Evolutionary conservation across 2,113 vertebrate genomes (phyloP), one percentile per base, ranked within the genome.

Genomic region (Catagonus wagneri): DNA sequence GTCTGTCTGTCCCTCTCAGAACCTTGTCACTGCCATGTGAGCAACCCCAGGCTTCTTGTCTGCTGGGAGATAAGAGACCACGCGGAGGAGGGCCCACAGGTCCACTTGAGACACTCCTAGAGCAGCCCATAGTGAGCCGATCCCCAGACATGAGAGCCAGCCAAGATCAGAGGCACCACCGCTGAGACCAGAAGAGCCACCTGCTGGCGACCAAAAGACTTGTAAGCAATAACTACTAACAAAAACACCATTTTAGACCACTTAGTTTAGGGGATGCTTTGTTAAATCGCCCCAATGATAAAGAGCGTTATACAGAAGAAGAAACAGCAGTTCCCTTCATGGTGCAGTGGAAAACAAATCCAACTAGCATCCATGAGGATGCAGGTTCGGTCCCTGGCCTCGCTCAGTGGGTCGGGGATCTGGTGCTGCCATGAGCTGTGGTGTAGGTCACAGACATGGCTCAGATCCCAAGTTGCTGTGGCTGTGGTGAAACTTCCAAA

Each of bases 41-140:
- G 54, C 32, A 20, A 32, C 39, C 2, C 3, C 9, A 23, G 66
- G 16, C 0, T 69, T 2, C 13, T 44, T 44, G 44, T 34, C 27
- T 17, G 3, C 65, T 71, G 22, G 4, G 52, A 27, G 72, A 52
- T 50, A 36, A 54, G n/a, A 16, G 19, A 13, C 9, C 36, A 19
- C 0, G 0, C 8, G 60, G 22, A 71, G 50, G 1, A 34, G 6
- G 81, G 16, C 16, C 10, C 50, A n/a, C 34, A 4, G 0, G 14
- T 6, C 25, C 65, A 0, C 19, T 0, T 16, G 58, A 50, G 58
- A 75, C 63, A 0, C 14, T 9, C 34, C n/a, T 20, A 36, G 4
- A 29, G 14, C 50, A 65, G 75, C n/a, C 52, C 20, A 19, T 0
- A 9, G 3, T 0, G 5, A 90, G 79, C 7, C 0, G 0, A 27